These are phyloP conservation scores for Drosophila equinoxialis DNA, from an alignment of 1,140 invertebrate species.

Conservation along the genomic window DNA sequence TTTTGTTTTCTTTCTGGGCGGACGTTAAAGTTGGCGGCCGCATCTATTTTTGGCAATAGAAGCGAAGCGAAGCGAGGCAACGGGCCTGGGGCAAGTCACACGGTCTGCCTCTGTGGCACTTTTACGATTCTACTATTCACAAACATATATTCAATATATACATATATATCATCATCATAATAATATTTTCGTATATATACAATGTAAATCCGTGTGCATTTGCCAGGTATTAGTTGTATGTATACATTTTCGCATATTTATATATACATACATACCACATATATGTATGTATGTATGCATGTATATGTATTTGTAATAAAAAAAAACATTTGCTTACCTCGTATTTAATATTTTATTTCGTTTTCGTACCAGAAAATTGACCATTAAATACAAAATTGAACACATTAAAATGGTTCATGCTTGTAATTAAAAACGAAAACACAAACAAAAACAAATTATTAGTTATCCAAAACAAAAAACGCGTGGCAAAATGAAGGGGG, in stretches of 20 bases:
- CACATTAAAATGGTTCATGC: slow-evolving; percentile 24
- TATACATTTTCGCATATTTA: slow-evolving; percentile 2
- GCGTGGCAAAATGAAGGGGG: no score
- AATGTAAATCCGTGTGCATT: slow-evolving; percentile 8
- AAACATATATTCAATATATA: slow-evolving; percentile 6
- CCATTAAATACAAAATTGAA: slow-evolving; percentile 52
- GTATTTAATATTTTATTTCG: slow-evolving; percentile 44
- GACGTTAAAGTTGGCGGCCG: slow-evolving; percentile 66
- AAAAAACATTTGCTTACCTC: slow-evolving; percentile 36
- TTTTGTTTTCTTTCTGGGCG: slow-evolving; percentile 34
- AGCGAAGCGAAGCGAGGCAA: slow-evolving; percentile 5
- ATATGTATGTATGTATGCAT: slow-evolving; percentile 35
- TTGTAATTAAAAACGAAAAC: slow-evolving; percentile 4
- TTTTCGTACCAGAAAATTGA: slow-evolving; percentile 47
- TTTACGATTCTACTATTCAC: slow-evolving; percentile 32
- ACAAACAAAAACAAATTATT: slow-evolving; percentile 3
- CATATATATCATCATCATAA: slow-evolving; percentile 16
- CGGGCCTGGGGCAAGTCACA: slow-evolving; percentile 33
- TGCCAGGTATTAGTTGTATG: not conserved
- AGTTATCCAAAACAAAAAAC: not conserved
- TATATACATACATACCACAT: not conserved
- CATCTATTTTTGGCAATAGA: slow-evolving; percentile 55
- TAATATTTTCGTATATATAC: not conserved
- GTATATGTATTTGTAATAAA: no score
- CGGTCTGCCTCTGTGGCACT: slow-evolving; percentile 16